Evolutionary conservation across 35 echinoderm and acorn worm genomes (phyloP).

Genomic region (Apostichopus parvimensis): DNA sequence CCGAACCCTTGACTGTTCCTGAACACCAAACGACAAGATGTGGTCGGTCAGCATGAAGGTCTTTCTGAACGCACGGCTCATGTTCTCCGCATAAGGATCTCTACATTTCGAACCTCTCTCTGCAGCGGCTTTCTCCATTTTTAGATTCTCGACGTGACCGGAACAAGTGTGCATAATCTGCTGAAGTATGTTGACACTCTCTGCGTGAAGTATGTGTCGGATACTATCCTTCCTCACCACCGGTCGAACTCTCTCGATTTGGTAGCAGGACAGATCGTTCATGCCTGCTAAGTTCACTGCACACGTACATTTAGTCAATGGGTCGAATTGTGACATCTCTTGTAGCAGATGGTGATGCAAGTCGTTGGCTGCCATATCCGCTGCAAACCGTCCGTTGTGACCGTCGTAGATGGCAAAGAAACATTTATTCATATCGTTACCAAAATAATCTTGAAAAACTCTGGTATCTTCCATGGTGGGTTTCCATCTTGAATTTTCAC

Average conservation of each 20-base stretch:
- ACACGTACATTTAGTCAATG: conserved; percentile 71
- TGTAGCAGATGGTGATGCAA: conserved; percentile 84
- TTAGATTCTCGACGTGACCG: conserved; percentile 56
- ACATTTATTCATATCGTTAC: conserved; percentile 86
- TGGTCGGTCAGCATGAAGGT: conserved; percentile 69
- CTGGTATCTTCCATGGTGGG: conserved; percentile 87
- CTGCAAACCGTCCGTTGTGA: conserved; percentile 93
- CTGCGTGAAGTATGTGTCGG: conserved; percentile 89
- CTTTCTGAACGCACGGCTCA: conserved; percentile 64
- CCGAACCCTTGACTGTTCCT: conserved; percentile 87
- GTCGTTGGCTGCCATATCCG: conserved; percentile 89
- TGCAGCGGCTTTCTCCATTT: conserved; percentile 22
- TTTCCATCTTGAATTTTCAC: conserved; percentile 86
- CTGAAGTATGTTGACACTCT: conserved; percentile 88
- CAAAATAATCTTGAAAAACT: conserved; percentile 96
- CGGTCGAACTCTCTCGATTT: conserved; percentile 61
- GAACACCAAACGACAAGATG: conserved; percentile 78
- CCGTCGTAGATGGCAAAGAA: conserved; percentile 99
- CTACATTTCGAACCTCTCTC: conserved; percentile 32
- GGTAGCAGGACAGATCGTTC: conserved; percentile 80
- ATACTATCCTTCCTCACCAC: conserved; percentile 79
- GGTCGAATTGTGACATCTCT: conserved; percentile 91
- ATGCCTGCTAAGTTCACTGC: conserved; percentile 86
- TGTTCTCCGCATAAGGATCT: conserved; percentile 75
- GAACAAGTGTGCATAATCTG: conserved; percentile 99